Evolutionary conservation across 2,113 vertebrate species (phyloP).

Genomic region (Brienomyrus longianalis): DNA sequence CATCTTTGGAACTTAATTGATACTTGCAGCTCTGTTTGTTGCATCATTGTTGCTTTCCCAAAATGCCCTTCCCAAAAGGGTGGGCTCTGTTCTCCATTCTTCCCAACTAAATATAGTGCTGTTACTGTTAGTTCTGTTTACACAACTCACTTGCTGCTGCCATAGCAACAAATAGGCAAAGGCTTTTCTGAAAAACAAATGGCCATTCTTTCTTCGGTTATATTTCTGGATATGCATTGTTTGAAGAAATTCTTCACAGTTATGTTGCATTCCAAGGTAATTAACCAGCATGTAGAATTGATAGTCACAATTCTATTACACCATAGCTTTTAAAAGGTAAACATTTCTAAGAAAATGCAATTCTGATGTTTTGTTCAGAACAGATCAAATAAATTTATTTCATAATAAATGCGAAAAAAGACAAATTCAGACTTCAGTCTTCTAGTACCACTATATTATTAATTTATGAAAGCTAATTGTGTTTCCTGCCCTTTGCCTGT

Average conservation of each 20-base stretch:
- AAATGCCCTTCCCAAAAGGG: background rate
- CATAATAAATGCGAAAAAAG: background rate
- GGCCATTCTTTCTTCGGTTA: background rate
- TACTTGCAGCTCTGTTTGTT: background rate
- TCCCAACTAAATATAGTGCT: background rate
- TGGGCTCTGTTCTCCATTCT: background rate
- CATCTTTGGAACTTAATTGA: background rate
- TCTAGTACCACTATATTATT: background rate
- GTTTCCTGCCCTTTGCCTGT: background rate
- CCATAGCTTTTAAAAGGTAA: background rate
- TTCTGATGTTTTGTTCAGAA: background rate
- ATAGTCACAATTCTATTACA: background rate
- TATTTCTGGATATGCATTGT: background rate
- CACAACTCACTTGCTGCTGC: background rate
- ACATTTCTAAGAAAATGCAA: background rate
- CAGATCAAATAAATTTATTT: background rate
- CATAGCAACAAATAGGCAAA: background rate
- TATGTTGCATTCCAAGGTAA: background rate
- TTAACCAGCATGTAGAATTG: background rate
- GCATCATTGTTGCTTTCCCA: background rate
- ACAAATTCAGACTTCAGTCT: background rate
- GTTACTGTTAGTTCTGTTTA: slow-evolving; percentile 1
- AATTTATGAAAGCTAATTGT: background rate
- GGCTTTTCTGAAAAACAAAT: background rate
- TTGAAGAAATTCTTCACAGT: background rate